Conservation (phyloP, 2,797 vertebrate genomes). For the Spondyliosoma cantharus region DNA sequence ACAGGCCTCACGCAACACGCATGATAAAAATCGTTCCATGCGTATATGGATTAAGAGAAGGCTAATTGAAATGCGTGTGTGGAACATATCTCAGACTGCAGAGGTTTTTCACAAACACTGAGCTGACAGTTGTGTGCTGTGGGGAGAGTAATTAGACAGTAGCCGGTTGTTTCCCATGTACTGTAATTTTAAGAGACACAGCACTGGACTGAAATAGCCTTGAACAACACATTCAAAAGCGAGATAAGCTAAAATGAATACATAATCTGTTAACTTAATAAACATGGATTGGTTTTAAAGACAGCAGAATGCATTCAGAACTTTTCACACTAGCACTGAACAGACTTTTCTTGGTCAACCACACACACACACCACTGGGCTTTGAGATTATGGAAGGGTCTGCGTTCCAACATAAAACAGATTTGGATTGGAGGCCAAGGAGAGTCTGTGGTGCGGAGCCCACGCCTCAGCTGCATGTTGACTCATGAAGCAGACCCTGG, state of each 20-base stretch:
- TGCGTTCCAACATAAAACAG: conserved; percentile 67
- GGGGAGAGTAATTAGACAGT: conserved; percentile 66
- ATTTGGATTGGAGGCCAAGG: conserved; percentile 56
- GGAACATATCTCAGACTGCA: conserved; percentile 29
- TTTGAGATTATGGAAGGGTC: conserved; percentile 45
- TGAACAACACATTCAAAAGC: conserved; percentile 50
- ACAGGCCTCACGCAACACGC: conserved; percentile 55
- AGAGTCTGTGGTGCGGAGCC: conserved; percentile 63
- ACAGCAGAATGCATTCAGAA: conserved; percentile 15
- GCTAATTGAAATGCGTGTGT: conserved; percentile 63
- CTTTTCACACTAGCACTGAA: conserved; percentile 28
- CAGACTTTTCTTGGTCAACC: conserved; percentile 10
- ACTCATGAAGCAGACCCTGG: conserved; percentile 74
- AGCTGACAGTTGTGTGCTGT: conserved; percentile 61
- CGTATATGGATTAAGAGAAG: conserved; percentile 53
- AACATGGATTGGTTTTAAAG: conserved; percentile 9
- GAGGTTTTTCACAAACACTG: conserved; percentile 44
- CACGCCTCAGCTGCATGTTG: conserved; percentile 71
- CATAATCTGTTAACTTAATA: conserved; percentile 17
- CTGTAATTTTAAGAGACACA: conserved; percentile 67
- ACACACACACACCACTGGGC: conserved; percentile 18
- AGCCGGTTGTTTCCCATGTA: conserved; percentile 54
- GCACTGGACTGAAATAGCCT: conserved; percentile 42
- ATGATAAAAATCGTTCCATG: conserved; percentile 51
- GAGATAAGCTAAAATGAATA: conserved; percentile 45